Percentiles rank a stretch among this genome's conserved stretches.
Conservation (phyloP, 2,797 vertebrate species). For the Hemitrygon akajei region DNA sequence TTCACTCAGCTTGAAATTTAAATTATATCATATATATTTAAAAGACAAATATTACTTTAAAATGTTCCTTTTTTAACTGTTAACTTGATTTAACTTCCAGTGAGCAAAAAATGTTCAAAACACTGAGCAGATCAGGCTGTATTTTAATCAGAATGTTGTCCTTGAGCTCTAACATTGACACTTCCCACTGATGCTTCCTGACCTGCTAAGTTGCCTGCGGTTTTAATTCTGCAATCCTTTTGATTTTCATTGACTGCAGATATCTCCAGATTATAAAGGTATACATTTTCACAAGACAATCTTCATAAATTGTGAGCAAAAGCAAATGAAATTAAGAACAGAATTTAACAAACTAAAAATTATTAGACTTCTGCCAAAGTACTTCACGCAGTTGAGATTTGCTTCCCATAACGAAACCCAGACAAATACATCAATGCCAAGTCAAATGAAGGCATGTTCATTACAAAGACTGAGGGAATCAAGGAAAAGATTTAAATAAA, state of each 20-base stretch:
- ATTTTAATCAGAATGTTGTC: too few species aligned
- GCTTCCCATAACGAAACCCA: neutral
- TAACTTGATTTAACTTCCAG: neutral
- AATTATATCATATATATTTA: neutral
- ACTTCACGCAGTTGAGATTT: neutral
- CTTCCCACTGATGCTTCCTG: too few species aligned
- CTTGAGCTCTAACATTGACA: too few species aligned
- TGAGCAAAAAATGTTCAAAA: too few species aligned
- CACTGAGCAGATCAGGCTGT: too few species aligned
- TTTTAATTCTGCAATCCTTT: too few species aligned
- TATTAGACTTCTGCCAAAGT: neutral
- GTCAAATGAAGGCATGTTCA: neutral
- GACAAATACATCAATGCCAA: neutral
- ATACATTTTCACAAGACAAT: neutral
- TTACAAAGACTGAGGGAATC: neutral
- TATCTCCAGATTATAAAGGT: neutral
- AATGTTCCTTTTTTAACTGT: neutral
- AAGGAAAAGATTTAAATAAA: neutral
- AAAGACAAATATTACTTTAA: neutral
- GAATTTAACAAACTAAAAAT: neutral
- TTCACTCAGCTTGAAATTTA: neutral
- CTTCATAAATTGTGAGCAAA: neutral
- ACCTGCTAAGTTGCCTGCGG: too few species aligned
- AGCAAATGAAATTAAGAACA: neutral
- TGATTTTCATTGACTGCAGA: neutral